phyloP scores from a whole-genome alignment of 2,888 invertebrate species.

The Tipula lateralis region DNA sequence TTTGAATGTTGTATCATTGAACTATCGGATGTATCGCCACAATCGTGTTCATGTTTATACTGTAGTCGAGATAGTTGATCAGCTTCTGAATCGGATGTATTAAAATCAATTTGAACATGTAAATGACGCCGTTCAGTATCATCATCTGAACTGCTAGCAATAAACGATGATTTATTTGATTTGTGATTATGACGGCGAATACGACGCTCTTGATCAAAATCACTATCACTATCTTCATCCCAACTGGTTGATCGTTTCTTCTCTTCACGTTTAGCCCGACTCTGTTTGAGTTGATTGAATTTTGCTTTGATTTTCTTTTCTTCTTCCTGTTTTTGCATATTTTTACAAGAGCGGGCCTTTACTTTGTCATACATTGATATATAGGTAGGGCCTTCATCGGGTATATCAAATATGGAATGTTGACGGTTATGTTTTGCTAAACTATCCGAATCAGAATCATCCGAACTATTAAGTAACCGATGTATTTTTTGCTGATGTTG shows the following conservation, averaged over 20 bases:
- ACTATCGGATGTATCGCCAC: constrained; percentile 46
- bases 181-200: constrained; percentile 39
- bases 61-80: constrained; percentile 51
- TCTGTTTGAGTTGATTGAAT: constrained; percentile 81
- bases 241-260: constrained; percentile 85
- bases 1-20: constrained; percentile 39
- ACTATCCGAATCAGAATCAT: constrained; percentile 71
- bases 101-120: constrained; percentile 45
- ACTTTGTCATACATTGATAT: constrained; percentile 98
- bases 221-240: constrained; percentile 79
- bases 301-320: constrained; percentile 87
- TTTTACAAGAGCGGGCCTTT: constrained; percentile 88
- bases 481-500: constrained; percentile 32
- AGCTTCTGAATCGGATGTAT: constrained; percentile 53
- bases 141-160: constrained; percentile 55
- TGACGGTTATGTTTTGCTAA: constrained; percentile 60
- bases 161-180: constrained; percentile 38
- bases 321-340: constrained; percentile 87
- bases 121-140: constrained; percentile 43
- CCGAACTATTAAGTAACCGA: constrained; percentile 53
- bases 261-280: constrained; percentile 79
- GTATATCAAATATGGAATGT: constrained; percentile 84
- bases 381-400: constrained; percentile 79
- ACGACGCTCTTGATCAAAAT: constrained; percentile 48
- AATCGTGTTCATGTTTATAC: constrained; percentile 51